Percentiles rank a stretch among this genome's conserved stretches.
Evolutionary conservation across 2,888 invertebrate genomes (phyloP).

Genomic region (Pachliopta kotzebuea): DNA sequence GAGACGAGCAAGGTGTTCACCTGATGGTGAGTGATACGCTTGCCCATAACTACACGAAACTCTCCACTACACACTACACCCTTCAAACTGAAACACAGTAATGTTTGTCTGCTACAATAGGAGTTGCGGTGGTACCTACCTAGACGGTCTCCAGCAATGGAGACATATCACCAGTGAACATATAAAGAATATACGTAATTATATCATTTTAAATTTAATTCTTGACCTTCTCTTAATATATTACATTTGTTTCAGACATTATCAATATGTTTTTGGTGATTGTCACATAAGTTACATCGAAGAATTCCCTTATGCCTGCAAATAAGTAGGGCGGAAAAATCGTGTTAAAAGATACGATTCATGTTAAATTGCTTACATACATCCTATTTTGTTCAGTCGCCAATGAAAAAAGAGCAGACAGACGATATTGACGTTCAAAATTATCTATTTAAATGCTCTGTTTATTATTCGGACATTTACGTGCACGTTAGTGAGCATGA

Average conservation of each 20-base stretch:
- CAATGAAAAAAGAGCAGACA: slow-evolving; percentile 8
- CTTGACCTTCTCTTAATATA: no score
- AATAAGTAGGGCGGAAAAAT: slow-evolving; percentile 13
- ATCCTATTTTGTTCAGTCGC: slow-evolving; percentile 5
- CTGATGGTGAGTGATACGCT: no score
- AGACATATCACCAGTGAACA: no score
- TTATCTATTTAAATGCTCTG: neutral
- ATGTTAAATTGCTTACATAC: slow-evolving; percentile 13
- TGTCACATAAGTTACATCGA: neutral
- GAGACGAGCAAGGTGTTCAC: no score
- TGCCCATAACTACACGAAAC: no score
- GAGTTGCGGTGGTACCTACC: no score
- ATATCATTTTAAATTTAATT: no score
- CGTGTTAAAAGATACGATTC: slow-evolving; percentile 15
- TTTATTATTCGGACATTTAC: slow-evolving; percentile 15
- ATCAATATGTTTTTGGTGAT: slow-evolving; percentile 3
- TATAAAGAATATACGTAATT: no score
- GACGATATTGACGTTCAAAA: neutral
- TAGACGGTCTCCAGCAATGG: no score
- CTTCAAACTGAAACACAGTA: no score
- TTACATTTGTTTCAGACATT: neutral
- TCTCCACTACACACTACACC: no score
- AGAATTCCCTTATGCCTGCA: slow-evolving; percentile 9
- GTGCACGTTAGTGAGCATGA: slow-evolving; percentile 3
- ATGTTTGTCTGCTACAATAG: no score